These are phyloP conservation scores for Istiophorus platypterus DNA, from an alignment of 2,113 vertebrate species.

Conservation along the genomic window DNA sequence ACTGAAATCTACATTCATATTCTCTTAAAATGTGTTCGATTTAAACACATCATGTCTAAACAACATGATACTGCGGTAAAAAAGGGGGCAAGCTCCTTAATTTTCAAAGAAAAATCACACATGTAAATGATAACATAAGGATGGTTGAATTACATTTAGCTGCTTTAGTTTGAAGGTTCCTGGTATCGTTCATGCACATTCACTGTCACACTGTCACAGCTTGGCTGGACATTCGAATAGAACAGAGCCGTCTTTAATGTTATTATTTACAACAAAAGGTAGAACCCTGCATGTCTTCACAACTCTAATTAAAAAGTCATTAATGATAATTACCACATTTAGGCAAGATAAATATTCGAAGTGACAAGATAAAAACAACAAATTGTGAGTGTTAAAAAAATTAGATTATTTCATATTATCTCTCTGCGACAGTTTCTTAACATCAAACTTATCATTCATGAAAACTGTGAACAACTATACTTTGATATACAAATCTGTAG, in stretches of 20 bases:
- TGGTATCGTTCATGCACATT: background rate
- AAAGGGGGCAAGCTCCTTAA: too few relatives aligned
- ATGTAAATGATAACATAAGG: background rate
- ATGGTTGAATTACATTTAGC: background rate
- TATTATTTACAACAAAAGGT: background rate
- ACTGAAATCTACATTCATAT: background rate
- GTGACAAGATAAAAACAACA: too few relatives aligned
- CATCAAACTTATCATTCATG: too few relatives aligned
- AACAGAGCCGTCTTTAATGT: background rate
- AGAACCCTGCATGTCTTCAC: background rate
- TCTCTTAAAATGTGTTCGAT: slow-evolving; percentile 1
- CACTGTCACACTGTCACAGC: too few relatives aligned
- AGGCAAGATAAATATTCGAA: too few relatives aligned
- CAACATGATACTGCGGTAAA: slow-evolving; percentile 1
- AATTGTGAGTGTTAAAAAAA: too few relatives aligned
- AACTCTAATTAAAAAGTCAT: background rate
- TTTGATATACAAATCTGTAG: background rate
- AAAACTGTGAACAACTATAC: background rate
- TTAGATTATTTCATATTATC: too few relatives aligned
- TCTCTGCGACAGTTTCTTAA: too few relatives aligned
- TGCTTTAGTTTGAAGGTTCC: background rate
- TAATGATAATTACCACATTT: too few relatives aligned
- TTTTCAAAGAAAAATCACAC: too few relatives aligned
- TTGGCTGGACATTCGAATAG: too few relatives aligned
- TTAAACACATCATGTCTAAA: slow-evolving; percentile 10